Evolutionary conservation across 2,888 invertebrate species (phyloP), one percentile per base, ranked within the genome.

Genomic region (Ramazzottius varieornatus): DNA sequence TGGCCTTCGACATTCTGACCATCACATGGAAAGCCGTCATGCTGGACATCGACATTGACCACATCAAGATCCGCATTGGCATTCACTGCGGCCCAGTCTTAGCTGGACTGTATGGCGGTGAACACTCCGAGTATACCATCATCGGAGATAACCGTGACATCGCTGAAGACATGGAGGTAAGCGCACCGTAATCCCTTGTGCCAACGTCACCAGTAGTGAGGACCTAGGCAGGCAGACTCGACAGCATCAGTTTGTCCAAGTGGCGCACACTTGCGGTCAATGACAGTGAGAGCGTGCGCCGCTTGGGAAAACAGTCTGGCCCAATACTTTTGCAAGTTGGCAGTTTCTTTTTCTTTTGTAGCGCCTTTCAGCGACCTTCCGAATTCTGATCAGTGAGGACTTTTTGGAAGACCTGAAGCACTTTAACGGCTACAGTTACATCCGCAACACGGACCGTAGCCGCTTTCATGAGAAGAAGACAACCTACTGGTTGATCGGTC

Each of bases 111-210:
- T 54, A 54, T 29, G 54, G 54, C 4, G 24, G 4, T 24, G 54
- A 54, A 8, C 54, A 54, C 29, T 8, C 20, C n/a, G 54, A 54
- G 24, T 54, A 16, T 29, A 54, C 54, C 13, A 29, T 54, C 29
- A 8, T 54, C 54, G 54, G 54, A 4, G 54, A 54, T 16, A 29
- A 8, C 20, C 54, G 54, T 8, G 54, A 54, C 29, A 54, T 54
- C 29, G 54, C 54, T 24, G 54, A 54, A 54, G 54, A 54, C 29
- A 54, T 54, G 54, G 54, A 54, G n/a, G n/a, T n/a, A n/a, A n/a
- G n/a, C n/a, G n/a, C n/a, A n/a, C n/a, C n/a, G n/a, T n/a, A n/a
- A n/a, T n/a, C n/a, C n/a, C n/a, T n/a, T n/a, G n/a, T n/a, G n/a
- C n/a, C n/a, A n/a, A n/a, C n/a, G n/a, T n/a, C n/a, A n/a, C n/a